Percentiles rank a stretch among this genome's conserved stretches.
Conservation (phyloP, 2,797 vertebrate species). For the Pristis pectinata region DNA sequence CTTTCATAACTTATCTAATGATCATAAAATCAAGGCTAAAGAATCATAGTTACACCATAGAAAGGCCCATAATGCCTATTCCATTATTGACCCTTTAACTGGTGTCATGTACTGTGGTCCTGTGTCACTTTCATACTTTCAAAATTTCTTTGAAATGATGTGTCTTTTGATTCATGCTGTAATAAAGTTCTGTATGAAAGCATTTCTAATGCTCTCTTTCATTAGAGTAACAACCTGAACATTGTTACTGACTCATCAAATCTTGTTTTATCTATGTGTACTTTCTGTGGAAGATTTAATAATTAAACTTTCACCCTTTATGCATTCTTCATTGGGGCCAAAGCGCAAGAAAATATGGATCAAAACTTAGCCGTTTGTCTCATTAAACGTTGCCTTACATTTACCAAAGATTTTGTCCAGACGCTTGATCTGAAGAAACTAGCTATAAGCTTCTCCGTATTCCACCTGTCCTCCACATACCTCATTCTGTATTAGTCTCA, state of each 20-base stretch:
- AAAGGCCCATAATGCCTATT: background rate
- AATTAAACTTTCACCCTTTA: background rate
- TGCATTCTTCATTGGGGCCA: background rate
- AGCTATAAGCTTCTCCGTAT: background rate
- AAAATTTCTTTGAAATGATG: background rate
- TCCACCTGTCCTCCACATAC: background rate
- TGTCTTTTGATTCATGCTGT: background rate
- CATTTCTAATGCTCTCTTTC: background rate
- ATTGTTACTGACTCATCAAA: background rate
- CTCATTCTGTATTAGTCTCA: background rate
- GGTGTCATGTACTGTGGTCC: background rate
- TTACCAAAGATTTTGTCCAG: background rate
- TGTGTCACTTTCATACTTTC: background rate
- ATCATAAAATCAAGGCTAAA: background rate
- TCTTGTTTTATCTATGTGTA: background rate
- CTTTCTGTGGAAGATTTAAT: too few species aligned
- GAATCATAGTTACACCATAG: background rate
- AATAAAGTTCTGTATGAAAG: background rate
- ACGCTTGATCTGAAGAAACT: background rate
- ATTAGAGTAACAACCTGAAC: background rate
- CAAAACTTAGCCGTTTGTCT: background rate
- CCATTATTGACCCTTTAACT: background rate
- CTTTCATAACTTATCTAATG: background rate
- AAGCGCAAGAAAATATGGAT: background rate
- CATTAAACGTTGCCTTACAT: background rate